Evolutionary conservation across 1,140 invertebrate genomes (phyloP).

Genomic region (honey bee (Apis mellifera)): DNA sequence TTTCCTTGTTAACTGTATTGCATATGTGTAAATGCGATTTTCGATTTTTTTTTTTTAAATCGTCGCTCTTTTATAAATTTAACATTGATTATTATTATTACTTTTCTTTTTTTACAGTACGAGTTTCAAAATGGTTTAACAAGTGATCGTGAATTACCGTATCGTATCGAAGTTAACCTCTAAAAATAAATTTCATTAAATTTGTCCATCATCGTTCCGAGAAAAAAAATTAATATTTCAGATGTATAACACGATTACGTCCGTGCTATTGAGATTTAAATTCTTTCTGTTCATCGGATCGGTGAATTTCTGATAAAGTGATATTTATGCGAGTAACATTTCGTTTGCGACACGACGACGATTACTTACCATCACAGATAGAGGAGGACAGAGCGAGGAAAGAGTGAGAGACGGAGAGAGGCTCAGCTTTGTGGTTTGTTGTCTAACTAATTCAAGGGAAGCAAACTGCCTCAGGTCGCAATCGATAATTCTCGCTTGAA

Average conservation of each 20-base stretch:
- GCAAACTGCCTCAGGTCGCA: slow-evolving; percentile 26
- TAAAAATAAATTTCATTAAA: too few species aligned
- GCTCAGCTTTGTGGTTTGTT: slow-evolving; percentile 56
- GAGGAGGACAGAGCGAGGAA: too few species aligned
- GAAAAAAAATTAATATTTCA: neutral
- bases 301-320: neutral
- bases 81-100: too few species aligned
- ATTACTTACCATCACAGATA: slow-evolving; percentile 50
- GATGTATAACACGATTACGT: too few species aligned
- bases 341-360: slow-evolving; percentile 24
- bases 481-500: slow-evolving; percentile 55
- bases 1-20: neutral
- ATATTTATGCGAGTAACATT: slow-evolving; percentile 39
- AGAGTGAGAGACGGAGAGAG: neutral
- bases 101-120: neutral
- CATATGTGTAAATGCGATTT: neutral
- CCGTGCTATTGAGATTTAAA: too few species aligned
- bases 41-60: neutral
- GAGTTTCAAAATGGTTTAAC: neutral
- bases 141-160: neutral
- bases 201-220: neutral
- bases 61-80: neutral
- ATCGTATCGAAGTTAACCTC: neutral
- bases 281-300: neutral
- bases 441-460: slow-evolving; percentile 60